These are phyloP conservation scores for Drosophila subsilvestris DNA, from an alignment of 2,888 invertebrate species.

Conservation along the genomic window DNA sequence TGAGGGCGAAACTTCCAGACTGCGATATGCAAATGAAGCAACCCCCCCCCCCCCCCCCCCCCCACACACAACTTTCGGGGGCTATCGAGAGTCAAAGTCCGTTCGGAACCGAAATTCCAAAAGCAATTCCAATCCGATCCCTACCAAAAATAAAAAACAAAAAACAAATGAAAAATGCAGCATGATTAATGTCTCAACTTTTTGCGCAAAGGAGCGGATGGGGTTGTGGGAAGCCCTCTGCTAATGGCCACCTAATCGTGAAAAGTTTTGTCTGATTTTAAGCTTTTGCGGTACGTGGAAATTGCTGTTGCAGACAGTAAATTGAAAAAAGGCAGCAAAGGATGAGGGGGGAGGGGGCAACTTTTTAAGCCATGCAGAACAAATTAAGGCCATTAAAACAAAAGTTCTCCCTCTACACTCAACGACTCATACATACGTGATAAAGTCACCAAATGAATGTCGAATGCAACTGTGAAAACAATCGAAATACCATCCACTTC, in stretches of 20 bases:
- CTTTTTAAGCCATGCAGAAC: conserved; percentile 72
- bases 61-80: conserved; percentile 31
- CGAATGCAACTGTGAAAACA: conserved; percentile 68
- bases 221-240: conserved; percentile 9
- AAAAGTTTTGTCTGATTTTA: conserved; percentile 68
- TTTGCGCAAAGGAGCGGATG: background rate
- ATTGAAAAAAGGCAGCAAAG: conserved; percentile 66
- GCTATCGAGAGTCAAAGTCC: conserved; percentile 46
- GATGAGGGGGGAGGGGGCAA: conserved; percentile 45
- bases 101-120: conserved; percentile 33
- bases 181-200: conserved; percentile 49
- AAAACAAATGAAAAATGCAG: conserved; percentile 24
- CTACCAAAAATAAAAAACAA: conserved; percentile 11
- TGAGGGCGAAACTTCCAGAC: conserved; percentile 43
- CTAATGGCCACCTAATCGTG: conserved; percentile 52
- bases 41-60: background rate
- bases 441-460: conserved; percentile 40
- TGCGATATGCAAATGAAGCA: conserved; percentile 75
- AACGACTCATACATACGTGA: conserved; percentile 30
- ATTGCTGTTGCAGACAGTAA: conserved; percentile 44
- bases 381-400: conserved; percentile 80
- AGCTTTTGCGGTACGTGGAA: conserved; percentile 63
- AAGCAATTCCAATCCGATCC: conserved; percentile 16
- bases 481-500: conserved; percentile 37
- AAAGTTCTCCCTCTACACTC: conserved; percentile 61